Evolutionary conservation across 2,113 vertebrate genomes (phyloP), one percentile per base, ranked within the genome.

Genomic region (Nothoprocta pentlandii): DNA sequence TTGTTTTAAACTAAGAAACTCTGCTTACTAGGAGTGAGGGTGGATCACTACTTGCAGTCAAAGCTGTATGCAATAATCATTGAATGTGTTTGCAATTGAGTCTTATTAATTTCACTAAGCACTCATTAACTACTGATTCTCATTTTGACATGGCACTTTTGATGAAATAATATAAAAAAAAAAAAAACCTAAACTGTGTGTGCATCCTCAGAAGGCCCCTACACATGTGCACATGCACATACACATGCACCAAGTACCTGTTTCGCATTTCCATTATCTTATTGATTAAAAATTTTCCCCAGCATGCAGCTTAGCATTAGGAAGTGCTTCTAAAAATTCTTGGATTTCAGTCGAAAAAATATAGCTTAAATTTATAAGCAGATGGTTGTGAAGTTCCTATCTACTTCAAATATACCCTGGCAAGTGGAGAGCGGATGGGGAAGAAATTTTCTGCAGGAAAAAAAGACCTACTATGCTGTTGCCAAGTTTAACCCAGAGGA

Each of bases 401-500:
- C 66, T 90, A 68, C 59, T 67, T 96, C 85, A 94, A 94, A 46
- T 4, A 78, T 10, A 89, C 32, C 25, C 44, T 67, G 16, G 85
- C 62, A 75, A 66, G 41, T 21, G 44, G 16, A 64, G 47, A 76
- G 39, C 42, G 63, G 41, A 71, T 10, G 2, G 30, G 44, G 28
- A 12, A 12, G 39, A 85, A 92, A 73, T 70, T 82, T 68, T 62
- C 9, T 81, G 62, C 71, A 69, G 51, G 22, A 85, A 91, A 87
- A 97, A 97, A 95, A 90, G 49, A 78, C 78, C 56, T 90, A 62
- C 71, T 64, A 59, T 88, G 39, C 36, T 84, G 73, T 94, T 96
- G 92, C 77, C 71, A 93, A 96, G 75, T 96, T 97, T 85, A 96
- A 92, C 64, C 95, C 75, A 64, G 42, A 92, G 84, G 70, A 87